Evolutionary conservation across 1,140 invertebrate species (phyloP), one percentile per base, ranked within the genome.

Genomic region (Ladona fulva): DNA sequence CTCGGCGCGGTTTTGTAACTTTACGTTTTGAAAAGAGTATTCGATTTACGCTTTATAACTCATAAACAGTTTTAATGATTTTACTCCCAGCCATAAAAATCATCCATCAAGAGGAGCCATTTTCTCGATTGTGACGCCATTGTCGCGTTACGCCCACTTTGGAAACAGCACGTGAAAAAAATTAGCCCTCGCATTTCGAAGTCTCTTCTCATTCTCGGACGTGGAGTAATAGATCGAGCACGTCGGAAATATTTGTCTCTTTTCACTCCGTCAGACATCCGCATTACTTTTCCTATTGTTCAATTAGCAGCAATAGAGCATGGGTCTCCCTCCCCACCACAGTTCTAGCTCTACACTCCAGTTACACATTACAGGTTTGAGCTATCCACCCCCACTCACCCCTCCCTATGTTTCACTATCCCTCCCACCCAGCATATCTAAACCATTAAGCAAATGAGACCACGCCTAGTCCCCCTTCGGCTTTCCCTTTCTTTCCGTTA

Each of bases 371-470:
- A 66, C 52, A 66, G n/a, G 29, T 37, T 12, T 66, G 14, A 6
- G 1, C 52, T 52, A 1, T 19, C 52, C 52, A 16, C 52, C 52
- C 52, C 52, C 52, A 66, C 52, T 12, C 52, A 19, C 52, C n/a
- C 52, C 12, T 66, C 14, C 52, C n/a, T 22, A 52, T 52, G 10
- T 52, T 19, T 19, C 44, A 10, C 19, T 52, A 16, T 66, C 52
- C 52, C 52, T 66, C 52, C 52, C 52, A 6, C 52, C 52, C 52
- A 16, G 12, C 52, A 66, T 22, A 66, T 22, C 52, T 66, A 16
- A 66, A 22, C 52, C 52, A 66, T 66, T 66, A 66, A 66, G 52
- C 52, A 66, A 66, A 66, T 66, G 52, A 66, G 52, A 66, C 52
- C 52, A 66, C 52, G 52, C 52, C 52, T 66, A 19, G n/a, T 16